These are phyloP conservation scores for Agelastica alni DNA, from an alignment of 2,888 invertebrate genomes.

Conservation along the genomic window DNA sequence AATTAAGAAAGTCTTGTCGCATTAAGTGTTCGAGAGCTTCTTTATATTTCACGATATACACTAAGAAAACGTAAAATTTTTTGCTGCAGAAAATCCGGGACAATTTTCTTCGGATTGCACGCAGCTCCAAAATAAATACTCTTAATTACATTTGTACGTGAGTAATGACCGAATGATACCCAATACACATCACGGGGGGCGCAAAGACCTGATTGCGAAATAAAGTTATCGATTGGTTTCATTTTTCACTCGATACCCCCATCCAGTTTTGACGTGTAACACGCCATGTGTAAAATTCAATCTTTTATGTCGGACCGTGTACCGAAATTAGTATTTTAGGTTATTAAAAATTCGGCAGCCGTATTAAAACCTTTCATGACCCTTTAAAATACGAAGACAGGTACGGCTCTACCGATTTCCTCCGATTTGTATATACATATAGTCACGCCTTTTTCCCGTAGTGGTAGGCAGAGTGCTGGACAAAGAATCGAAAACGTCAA, in stretches of 20 bases:
- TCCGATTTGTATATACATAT: too few relatives aligned
- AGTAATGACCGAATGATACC: constrained; percentile 16
- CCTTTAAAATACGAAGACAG: constrained; percentile 14
- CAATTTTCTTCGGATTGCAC: too few relatives aligned
- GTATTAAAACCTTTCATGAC: constrained; percentile 34
- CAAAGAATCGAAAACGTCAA: too few relatives aligned
- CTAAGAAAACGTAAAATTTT: too few relatives aligned
- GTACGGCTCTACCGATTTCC: constrained; percentile 5
- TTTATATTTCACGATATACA: too few relatives aligned
- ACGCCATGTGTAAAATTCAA: constrained; percentile 38
- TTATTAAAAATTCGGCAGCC: constrained; percentile 38
- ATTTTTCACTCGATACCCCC: constrained; percentile 31
- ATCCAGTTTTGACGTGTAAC: constrained; percentile 34
- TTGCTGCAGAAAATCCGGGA: too few relatives aligned
- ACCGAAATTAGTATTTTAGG: constrained; percentile 37
- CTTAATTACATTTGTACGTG: constrained; percentile 13
- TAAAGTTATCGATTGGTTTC: constrained; percentile 31
- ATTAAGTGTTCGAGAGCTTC: not conserved
- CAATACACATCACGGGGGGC: constrained; percentile 6
- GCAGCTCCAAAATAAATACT: too few relatives aligned
- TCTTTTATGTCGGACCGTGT: constrained; percentile 31
- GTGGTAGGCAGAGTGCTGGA: too few relatives aligned
- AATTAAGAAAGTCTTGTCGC: constrained; percentile 17
- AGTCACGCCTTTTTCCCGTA: too few relatives aligned
- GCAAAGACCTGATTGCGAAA: constrained; percentile 19